Evolutionary conservation across 2,888 invertebrate species (phyloP), one percentile per base, ranked within the genome.

Genomic region (Toxonevra muliebris): DNA sequence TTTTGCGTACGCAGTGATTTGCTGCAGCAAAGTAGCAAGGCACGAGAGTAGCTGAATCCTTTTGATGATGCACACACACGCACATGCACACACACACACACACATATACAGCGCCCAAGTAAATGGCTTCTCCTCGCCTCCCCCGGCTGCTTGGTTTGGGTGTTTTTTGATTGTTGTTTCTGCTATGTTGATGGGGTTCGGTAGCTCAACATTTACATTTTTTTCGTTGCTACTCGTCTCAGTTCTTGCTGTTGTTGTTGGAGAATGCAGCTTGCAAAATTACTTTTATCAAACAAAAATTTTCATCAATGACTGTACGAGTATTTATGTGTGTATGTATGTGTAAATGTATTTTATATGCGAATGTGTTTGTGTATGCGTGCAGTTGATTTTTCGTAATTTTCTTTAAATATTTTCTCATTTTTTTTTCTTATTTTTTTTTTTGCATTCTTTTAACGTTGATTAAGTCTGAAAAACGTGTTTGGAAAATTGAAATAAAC

Each of bases 391-490:
- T 66, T 66, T 66, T 19, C 42, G 40, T 50, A 52, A 62, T 62
- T 66, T 61, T 66, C 57, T 57, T 58, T 58, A 54, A 54, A 54
- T 17, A 54, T 54, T 54, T 54, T 19, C 12, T 9, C 15, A 15
- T 54, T 7, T 54, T 15, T 54, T 7, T n/a, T 11, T 10, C 45
- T 45, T 1, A 12, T 45, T 43, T 41, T 61, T 50, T 41, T 68
- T 41, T 58, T 54, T 57, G 45, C 53, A 19, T 64, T 62, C 65
- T 55, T 42, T 61, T 77, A 77, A 79, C 60, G 64, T 73, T 79
- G 80, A 80, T 79, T 79, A 80, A 79, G 79, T 76, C 75, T 63
- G 72, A 68, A 70, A 71, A 73, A 80, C 80, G 79, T 79, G 79
- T 71, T 75, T 69, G 71, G 74, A 76, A 79, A 69, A 73, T 73